phyloP scores from a whole-genome alignment of 2,888 invertebrate species.

The Hypercompe scribonia region DNA sequence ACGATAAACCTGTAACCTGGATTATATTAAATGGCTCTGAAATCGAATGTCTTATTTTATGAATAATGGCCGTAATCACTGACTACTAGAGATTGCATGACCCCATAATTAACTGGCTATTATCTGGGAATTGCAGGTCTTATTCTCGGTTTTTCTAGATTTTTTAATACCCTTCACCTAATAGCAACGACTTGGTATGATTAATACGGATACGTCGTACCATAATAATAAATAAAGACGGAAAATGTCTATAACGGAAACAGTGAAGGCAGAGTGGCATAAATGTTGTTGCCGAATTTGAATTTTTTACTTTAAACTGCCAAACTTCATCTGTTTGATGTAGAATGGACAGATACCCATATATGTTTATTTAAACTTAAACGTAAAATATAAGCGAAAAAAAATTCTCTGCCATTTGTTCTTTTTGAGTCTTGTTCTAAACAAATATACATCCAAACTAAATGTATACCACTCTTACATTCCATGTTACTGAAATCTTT shows the following conservation, averaged over 20 bases:
- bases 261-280: not conserved
- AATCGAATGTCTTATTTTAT: conserved; percentile 1
- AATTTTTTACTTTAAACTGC: too few relatives aligned
- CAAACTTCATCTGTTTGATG: not conserved
- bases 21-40: conserved; percentile 4
- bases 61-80: not conserved
- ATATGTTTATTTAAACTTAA: not conserved
- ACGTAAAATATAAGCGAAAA: not conserved
- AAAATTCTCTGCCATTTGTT: not conserved
- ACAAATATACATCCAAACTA: not conserved
- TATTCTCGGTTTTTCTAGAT: not conserved
- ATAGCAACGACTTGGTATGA: not conserved
- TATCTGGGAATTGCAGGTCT: not conserved
- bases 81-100: not conserved
- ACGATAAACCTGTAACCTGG: conserved; percentile 25
- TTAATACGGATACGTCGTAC: not conserved
- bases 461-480: not conserved
- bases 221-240: not conserved
- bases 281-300: too few relatives aligned
- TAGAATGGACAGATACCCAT: not conserved
- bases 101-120: not conserved
- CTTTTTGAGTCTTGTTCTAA: not conserved
- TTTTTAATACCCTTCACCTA: not conserved
- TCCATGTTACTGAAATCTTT: not conserved
- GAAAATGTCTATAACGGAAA: not conserved